Evolutionary conservation across 2,113 vertebrate genomes (phyloP), one percentile per base, ranked within the genome.

Genomic region (Pica pica): DNA sequence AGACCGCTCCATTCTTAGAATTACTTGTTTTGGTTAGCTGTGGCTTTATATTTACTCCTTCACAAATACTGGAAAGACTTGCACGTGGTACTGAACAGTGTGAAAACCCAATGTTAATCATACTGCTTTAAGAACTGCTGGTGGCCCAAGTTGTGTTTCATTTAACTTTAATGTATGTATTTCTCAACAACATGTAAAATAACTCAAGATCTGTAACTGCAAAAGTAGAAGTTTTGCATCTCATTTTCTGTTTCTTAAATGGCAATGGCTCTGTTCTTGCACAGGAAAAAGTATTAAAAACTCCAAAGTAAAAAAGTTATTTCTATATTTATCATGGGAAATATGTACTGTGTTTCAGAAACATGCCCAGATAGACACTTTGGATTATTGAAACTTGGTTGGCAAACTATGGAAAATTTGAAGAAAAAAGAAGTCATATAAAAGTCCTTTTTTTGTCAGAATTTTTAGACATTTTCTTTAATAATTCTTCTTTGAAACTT

Each of bases 41-140:
- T 52, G n/a, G 31, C 22, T 93, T 79, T 69, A 17, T 31, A 69
- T 57, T 77, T 57, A 44, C 4, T 61, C 13, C 44, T 80, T 26
- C 41, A 39, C 23, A 74, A 84, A 69, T 53, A 44, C 9, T 59
- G 27, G 44, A 83, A 78, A 56, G 47, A 50, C 23, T 67, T 30
- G 39, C 42, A 46, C 0, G 4, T 57, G 10, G 46, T 46, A 80
- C 2, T 1, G 0, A 87, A 70, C 50, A 56, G 9, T 19, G 13
- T 10, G 20, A 28, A 94, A 91, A 69, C 7, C 28, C 22, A 50
- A 11, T 30, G 17, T 9, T 89, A 52, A 76, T 41, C 13, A 69
- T 2, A 30, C 6, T 41, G 33, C 26, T 71, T 90, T 60, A 71
- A 86, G 15, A 59, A 28, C 24, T 64, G 21, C 28, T 79, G 35